phyloP scores from a whole-genome alignment of 2,797 vertebrate species.

The Petrocephalus sullivani region DNA sequence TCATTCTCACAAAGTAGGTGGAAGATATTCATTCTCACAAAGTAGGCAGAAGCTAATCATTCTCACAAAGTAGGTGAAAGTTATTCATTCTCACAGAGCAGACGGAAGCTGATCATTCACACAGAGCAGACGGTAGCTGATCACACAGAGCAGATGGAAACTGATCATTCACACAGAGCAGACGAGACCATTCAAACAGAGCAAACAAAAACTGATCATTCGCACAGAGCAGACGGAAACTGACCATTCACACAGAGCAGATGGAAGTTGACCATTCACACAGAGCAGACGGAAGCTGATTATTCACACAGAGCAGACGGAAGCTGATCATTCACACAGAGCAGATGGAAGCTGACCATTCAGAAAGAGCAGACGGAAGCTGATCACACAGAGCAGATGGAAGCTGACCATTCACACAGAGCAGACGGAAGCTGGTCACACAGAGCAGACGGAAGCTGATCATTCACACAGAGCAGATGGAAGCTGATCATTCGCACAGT shows the following conservation, averaged over 20 bases:
- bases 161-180: not conserved
- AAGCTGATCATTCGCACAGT: not conserved
- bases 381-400: not conserved
- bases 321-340: not conserved
- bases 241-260: not conserved
- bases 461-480: not conserved
- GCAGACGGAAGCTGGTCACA: not conserved
- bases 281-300: not conserved
- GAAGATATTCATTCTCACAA: not conserved
- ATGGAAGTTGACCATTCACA: not conserved
- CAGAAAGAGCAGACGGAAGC: not conserved
- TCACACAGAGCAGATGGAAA: not conserved
- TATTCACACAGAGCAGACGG: not conserved
- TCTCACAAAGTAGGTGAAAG: not conserved
- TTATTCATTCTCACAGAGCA: not conserved
- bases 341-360: not conserved
- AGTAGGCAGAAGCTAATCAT: not conserved
- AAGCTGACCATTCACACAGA: not conserved
- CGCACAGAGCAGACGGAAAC: not conserved
- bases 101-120: not conserved
- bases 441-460: not conserved
- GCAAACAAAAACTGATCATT: not conserved
- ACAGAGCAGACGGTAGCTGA: not conserved
- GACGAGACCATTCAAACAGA: too few relatives aligned
- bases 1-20: not conserved